Evolutionary conservation across 2,888 invertebrate species (phyloP), one percentile per base, ranked within the genome.

Genomic region (Acanthoscelides obtectus): DNA sequence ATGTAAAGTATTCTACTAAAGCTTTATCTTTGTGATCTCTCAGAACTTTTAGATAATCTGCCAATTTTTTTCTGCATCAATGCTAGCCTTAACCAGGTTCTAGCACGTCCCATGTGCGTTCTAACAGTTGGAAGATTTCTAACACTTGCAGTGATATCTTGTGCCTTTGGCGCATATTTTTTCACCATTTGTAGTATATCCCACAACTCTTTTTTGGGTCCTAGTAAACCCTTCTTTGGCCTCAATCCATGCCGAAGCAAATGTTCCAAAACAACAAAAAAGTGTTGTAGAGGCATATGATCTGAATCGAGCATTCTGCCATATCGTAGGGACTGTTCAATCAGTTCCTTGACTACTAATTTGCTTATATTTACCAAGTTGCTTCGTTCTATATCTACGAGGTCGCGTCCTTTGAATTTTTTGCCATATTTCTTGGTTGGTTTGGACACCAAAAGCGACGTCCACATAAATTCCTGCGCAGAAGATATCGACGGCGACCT

Each of bases 11-110:
- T 79, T 98, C 97, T 70, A 91, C 92, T 64, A 98, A 87, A 27
- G 95, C 90, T 79, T 95, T 94, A 77, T 98, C 97, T 75, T 94
- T 92, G 81, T 94, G 93, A 83, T 98, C 97, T 73, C 97, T 90
- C 70, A 99, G 87, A 21, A 95, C 90, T 84, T 96, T 94, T 79
- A 99, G 90, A 86, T 99, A 99, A 84, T 99, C 99, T 0, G 98
- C 94, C 17, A 99, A 88, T 82, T 96, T 95, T n/a, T 85, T 99
- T 99, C 87, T 99, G 99, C 99, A 99, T 99, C 79, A 99, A 87
- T 4, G 98, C 97, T 80, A 99, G 89, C 75, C 99, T 89, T 64
- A 99, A 86, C 97, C 98, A 99, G 69, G 98, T 98, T 74, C 99
- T 89, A 0, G 98, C 96, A 78, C 97, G 89, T 65, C 96, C 96